Percentiles rank a stretch among this genome's conserved stretches.
Evolutionary conservation across 2,888 invertebrate genomes (phyloP).

Genomic region (Laothoe populi): DNA sequence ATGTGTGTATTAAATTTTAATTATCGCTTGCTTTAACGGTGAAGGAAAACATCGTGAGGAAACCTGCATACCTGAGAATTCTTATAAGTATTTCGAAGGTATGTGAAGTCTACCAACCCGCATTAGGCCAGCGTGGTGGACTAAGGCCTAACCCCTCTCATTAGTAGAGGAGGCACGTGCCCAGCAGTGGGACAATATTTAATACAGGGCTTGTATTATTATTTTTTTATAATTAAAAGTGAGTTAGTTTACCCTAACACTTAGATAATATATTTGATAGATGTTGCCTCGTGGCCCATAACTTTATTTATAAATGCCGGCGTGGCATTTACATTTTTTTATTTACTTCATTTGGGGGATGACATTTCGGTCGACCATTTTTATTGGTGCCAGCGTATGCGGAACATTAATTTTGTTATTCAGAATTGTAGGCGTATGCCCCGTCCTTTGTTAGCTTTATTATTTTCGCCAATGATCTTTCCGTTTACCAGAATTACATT

Average conservation of each 20-base stretch:
- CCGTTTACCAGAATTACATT: slow-evolving; percentile 19
- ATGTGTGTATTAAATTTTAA: too few species aligned
- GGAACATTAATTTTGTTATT: slow-evolving; percentile 80
- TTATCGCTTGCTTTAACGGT: too few species aligned
- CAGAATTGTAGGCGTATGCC: slow-evolving; percentile 48
- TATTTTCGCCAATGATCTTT: slow-evolving; percentile 39
- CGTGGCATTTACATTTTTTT: slow-evolving; percentile 79
- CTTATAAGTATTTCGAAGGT: too few species aligned
- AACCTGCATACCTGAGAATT: too few species aligned
- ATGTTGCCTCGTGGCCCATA: slow-evolving; percentile 39
- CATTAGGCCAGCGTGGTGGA: too few species aligned
- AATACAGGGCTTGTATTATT: too few species aligned
- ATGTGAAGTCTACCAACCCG: too few species aligned
- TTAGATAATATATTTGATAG: slow-evolving; percentile 52
- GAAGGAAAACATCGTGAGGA: too few species aligned
- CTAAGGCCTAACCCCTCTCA: too few species aligned
- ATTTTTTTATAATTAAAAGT: too few species aligned
- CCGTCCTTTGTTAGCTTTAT: slow-evolving; percentile 49
- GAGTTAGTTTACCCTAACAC: background rate
- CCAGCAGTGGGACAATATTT: too few species aligned
- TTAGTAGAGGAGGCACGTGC: too few species aligned
- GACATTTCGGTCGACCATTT: slow-evolving; percentile 74
- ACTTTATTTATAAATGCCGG: slow-evolving; percentile 51
- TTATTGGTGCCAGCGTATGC: slow-evolving; percentile 74
- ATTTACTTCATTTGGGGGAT: slow-evolving; percentile 81